phyloP scores from a whole-genome alignment of 2,113 vertebrate species.

The Corydoras maculifer region DNA sequence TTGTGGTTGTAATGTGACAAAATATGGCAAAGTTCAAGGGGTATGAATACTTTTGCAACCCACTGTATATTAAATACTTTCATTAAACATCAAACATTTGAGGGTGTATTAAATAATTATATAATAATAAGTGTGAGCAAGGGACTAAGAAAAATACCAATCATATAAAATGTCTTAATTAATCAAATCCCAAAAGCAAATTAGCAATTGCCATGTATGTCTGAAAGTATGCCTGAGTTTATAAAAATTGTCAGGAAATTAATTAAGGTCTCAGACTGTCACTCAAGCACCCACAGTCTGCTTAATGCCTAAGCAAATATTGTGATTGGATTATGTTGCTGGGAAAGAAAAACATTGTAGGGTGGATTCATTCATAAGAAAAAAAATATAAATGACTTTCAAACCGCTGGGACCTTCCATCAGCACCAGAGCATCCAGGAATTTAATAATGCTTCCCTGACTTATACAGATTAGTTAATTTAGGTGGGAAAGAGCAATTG shows the following conservation, averaged over 20 bases:
- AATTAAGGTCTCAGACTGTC: constrained; percentile 34
- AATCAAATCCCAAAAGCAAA: constrained; percentile 52
- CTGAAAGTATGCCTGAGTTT: constrained; percentile 22
- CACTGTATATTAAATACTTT: no score
- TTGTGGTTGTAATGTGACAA: no score
- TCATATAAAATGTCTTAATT: constrained; percentile 7
- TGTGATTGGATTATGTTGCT: constrained; percentile 52
- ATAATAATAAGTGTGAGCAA: no score
- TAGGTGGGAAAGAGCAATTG: neutral
- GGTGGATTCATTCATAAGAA: constrained; percentile 48
- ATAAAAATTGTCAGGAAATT: constrained; percentile 22
- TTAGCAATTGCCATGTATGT: constrained; percentile 11
- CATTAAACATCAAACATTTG: no score
- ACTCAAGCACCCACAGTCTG: constrained; percentile 23
- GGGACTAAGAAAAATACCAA: neutral
- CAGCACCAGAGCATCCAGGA: constrained; percentile 4
- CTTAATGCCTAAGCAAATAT: constrained; percentile 37
- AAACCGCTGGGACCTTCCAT: neutral
- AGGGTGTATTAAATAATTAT: neutral
- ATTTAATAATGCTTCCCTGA: constrained; percentile 18
- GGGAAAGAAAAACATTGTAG: constrained; percentile 48
- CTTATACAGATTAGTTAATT: neutral
- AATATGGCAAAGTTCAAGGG: no score
- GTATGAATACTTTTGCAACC: no score
- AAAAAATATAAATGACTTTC: constrained; percentile 17